Percentiles rank a stretch among this genome's conserved stretches.
Conservation (phyloP, 1,140 invertebrate genomes). For the Oryzaephilus surinamensis region DNA sequence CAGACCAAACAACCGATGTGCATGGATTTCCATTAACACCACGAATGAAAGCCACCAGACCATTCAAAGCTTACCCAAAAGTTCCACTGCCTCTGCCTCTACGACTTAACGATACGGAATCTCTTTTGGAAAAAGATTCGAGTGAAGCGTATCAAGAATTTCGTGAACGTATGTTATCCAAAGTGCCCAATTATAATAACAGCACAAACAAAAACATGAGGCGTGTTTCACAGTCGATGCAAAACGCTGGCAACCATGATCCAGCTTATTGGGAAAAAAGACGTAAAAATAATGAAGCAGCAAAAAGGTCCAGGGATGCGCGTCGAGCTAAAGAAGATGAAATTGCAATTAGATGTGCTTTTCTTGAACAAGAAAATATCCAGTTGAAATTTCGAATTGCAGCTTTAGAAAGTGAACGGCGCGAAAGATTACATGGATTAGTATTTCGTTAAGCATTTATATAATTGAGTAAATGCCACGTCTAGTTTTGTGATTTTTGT, state of each 20-base stretch:
- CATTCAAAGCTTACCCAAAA: conserved; percentile 62
- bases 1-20: neutral
- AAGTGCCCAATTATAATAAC: conserved; percentile 46
- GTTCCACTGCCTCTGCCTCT: conserved; percentile 50
- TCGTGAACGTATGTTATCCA: conserved; percentile 50
- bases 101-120: conserved; percentile 36
- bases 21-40: neutral
- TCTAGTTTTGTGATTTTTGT: too few species aligned
- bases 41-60: conserved; percentile 37
- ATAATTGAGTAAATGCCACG: too few species aligned
- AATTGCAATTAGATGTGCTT: conserved; percentile 75
- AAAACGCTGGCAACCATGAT: conserved; percentile 42
- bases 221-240: conserved; percentile 26
- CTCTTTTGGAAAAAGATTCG: conserved; percentile 40
- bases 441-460: too few species aligned
- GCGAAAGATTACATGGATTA: too few species aligned
- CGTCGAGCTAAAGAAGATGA: conserved; percentile 85
- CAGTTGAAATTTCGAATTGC: conserved; percentile 54
- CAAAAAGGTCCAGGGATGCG: conserved; percentile 85
- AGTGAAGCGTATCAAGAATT: conserved; percentile 56
- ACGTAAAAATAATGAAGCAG: conserved; percentile 90
- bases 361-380: conserved; percentile 71
- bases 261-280: conserved; percentile 77
- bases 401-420: conserved; percentile 29
- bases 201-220: conserved; percentile 57